phyloP scores from a whole-genome alignment of 1,140 invertebrate genomes.

The Drosophila eugracilis region DNA sequence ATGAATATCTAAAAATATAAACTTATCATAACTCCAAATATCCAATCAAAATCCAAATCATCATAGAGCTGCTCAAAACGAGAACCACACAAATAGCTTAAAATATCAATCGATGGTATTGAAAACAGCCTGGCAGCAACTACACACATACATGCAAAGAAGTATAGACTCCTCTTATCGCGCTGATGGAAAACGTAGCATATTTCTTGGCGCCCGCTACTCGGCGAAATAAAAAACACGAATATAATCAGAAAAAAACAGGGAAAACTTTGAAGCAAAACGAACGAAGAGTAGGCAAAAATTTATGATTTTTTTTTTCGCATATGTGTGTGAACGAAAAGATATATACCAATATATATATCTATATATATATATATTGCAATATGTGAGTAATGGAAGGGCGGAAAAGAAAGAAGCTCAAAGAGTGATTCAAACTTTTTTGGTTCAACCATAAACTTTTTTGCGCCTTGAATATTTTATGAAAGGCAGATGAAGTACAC shows the following conservation, averaged over 20 bases:
- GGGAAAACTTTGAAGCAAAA: conserved; percentile 35
- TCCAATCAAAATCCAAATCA: too few relatives aligned
- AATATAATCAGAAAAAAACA: conserved; percentile 24
- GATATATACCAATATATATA: background rate
- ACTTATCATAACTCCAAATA: too few relatives aligned
- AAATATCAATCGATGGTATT: background rate
- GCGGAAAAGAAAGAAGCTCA: conserved; percentile 27
- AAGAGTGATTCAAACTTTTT: conserved; percentile 54
- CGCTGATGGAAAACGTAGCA: conserved; percentile 20
- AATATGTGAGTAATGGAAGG: conserved; percentile 28
- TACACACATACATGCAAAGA: background rate
- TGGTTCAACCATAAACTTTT: conserved; percentile 36
- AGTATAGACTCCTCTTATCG: background rate
- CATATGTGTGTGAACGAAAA: conserved; percentile 22
- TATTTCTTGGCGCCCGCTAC: conserved; percentile 21
- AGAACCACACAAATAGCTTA: too few relatives aligned
- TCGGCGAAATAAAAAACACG: conserved; percentile 2
- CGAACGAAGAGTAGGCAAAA: conserved; percentile 33
- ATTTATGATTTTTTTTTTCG: conserved; percentile 47
- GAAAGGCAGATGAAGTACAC: conserved; percentile 32
- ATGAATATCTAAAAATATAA: too few relatives aligned
- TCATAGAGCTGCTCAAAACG: too few relatives aligned
- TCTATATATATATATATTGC: conserved; percentile 18
- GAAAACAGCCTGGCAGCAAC: background rate
- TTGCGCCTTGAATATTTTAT: conserved; percentile 43